A percentile compares a stretch with the other conserved stretches of the same genome.
Evolutionary conservation across 1,140 invertebrate genomes (phyloP).

Genomic region (Drosophila ambigua): DNA sequence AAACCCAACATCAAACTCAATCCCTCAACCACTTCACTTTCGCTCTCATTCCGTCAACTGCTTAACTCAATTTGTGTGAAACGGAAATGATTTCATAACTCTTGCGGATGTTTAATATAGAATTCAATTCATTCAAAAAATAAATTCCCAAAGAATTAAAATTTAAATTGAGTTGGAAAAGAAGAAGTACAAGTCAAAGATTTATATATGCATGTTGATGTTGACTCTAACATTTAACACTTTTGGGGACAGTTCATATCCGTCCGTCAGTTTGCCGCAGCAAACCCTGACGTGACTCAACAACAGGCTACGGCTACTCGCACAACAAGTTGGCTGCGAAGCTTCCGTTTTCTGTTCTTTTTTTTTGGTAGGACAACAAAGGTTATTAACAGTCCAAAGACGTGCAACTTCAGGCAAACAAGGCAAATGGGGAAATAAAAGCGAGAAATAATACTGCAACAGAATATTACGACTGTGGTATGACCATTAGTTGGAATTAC

Average conservation of each 20-base stretch:
- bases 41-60: constrained; percentile 49
- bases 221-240: constrained; percentile 53
- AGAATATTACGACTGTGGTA: too few relatives aligned
- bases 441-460: too few relatives aligned
- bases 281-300: constrained; percentile 54
- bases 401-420: constrained; percentile 58
- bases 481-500: too few relatives aligned
- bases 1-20: too few relatives aligned
- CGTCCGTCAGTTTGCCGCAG: constrained; percentile 42
- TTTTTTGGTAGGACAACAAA: constrained; percentile 53
- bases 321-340: constrained; percentile 48
- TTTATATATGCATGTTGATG: background rate
- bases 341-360: constrained; percentile 64
- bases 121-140: constrained; percentile 63
- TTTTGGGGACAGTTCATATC: constrained; percentile 65
- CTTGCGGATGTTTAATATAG: constrained; percentile 69
- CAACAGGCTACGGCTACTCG: constrained; percentile 24
- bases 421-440: constrained; percentile 54
- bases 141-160: constrained; percentile 35
- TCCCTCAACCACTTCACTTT: constrained; percentile 65
- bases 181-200: constrained; percentile 1
- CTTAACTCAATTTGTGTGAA: constrained; percentile 63
- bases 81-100: constrained; percentile 73
- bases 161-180: constrained; percentile 47
- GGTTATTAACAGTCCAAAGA: constrained; percentile 75